Evolutionary conservation across 1,140 invertebrate genomes (phyloP).

Genomic region (Pachypeltis micranthus): DNA sequence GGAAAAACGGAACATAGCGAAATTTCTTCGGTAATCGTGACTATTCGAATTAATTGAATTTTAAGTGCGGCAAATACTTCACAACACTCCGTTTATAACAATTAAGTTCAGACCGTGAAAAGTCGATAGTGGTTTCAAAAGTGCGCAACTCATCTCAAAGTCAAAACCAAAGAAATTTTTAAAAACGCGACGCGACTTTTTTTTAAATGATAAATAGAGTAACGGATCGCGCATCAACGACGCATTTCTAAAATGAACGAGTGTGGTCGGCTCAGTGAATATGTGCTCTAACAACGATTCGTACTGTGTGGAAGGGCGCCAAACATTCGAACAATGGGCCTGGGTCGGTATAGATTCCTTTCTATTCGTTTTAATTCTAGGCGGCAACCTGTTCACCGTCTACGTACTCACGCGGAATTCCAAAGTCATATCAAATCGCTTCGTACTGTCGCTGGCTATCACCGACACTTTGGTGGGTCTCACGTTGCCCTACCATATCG

Average conservation of each 20-base stretch:
- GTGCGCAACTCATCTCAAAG: background rate
- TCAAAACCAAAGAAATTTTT: too few species aligned
- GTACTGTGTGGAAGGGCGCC: background rate
- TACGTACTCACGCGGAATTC: conserved; percentile 51
- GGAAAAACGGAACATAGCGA: background rate
- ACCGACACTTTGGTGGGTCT: conserved; percentile 61
- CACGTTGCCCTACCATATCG: conserved; percentile 57
- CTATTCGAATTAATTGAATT: background rate
- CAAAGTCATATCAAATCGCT: conserved; percentile 53
- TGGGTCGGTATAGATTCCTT: conserved; percentile 49
- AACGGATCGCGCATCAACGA: background rate
- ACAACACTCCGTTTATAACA: background rate
- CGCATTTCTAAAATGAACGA: background rate
- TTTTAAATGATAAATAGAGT: too few species aligned
- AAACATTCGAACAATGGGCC: background rate
- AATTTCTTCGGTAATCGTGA: background rate
- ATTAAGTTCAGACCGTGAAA: background rate
- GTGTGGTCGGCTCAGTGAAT: background rate
- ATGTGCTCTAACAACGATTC: conserved; percentile 6
- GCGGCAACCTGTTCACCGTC: conserved; percentile 58
- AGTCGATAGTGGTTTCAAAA: background rate
- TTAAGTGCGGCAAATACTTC: background rate
- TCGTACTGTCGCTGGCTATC: conserved; percentile 55
- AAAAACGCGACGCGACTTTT: too few species aligned
- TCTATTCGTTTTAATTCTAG: conserved; percentile 50